A percentile compares a stretch with the other conserved stretches of the same genome.
phyloP scores from a whole-genome alignment of 2,888 invertebrate genomes.

The Oithona nana region DNA sequence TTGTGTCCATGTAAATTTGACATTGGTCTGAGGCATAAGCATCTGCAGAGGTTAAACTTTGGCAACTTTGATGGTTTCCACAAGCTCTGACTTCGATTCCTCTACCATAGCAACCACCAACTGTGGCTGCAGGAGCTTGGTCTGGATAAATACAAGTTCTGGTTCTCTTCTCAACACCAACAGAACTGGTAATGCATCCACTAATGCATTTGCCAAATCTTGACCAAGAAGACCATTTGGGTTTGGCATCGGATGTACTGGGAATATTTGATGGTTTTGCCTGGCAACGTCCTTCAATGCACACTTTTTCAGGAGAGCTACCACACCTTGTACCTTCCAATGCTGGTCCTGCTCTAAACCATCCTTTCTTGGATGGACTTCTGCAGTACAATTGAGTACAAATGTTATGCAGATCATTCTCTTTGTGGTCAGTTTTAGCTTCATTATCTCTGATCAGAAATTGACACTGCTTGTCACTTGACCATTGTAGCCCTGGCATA shows the following conservation, averaged over 20 bases:
- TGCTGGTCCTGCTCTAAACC: conserved; percentile 60
- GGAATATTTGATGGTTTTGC: background rate
- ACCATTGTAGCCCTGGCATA: conserved; percentile 47
- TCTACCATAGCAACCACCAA: background rate
- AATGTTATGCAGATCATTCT: conserved; percentile 27
- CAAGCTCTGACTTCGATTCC: background rate
- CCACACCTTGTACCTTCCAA: conserved; percentile 58
- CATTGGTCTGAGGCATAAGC: background rate
- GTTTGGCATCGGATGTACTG: background rate
- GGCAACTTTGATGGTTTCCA: background rate
- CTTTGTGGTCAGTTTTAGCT: conserved; percentile 34
- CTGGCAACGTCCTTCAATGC: background rate
- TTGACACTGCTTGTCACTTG: conserved; percentile 54
- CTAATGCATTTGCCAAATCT: background rate
- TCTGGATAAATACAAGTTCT: background rate
- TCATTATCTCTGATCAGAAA: conserved; percentile 46
- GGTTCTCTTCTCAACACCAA: background rate
- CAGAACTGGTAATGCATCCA: background rate
- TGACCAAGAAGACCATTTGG: background rate
- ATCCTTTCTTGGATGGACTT: conserved; percentile 49
- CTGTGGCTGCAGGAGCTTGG: too few relatives aligned
- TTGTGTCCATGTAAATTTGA: background rate
- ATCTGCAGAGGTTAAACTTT: background rate
- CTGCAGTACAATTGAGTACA: conserved; percentile 39
- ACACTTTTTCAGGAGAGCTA: conserved; percentile 20